Conservation (phyloP, 2,797 vertebrate species). For the Enteromius argenteus region DNA sequence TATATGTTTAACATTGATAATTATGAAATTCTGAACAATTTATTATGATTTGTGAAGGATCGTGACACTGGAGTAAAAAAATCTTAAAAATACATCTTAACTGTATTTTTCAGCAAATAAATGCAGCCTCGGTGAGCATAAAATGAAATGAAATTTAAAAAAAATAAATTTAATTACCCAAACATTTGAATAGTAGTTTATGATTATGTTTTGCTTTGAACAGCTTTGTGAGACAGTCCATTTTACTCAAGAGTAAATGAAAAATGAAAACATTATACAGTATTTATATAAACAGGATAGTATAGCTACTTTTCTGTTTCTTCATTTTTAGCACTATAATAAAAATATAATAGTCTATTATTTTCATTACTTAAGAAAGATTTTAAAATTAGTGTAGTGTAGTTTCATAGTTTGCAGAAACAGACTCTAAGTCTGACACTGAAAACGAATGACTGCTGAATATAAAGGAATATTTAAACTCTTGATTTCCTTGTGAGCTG, state of each 20-base stretch:
- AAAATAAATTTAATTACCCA: neutral
- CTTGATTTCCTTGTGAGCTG: neutral
- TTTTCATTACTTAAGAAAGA: neutral
- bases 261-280: neutral
- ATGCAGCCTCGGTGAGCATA: neutral
- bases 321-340: neutral
- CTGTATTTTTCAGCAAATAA: neutral
- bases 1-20: neutral
- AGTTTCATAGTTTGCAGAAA: neutral
- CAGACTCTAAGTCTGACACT: neutral
- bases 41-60: neutral
- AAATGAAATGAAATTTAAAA: neutral
- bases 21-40: neutral
- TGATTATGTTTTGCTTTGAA: neutral
- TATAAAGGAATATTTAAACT: neutral
- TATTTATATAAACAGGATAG: neutral
- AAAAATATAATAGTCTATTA: neutral
- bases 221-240: neutral
- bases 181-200: neutral
- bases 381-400: too few species aligned
- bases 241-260: neutral
- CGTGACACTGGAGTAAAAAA: neutral
- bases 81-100: neutral
- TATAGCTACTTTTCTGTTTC: neutral
- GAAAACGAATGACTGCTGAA: neutral